phyloP scores from a whole-genome alignment of 2,797 vertebrate genomes.

The Melanotaenia pygmaea region DNA sequence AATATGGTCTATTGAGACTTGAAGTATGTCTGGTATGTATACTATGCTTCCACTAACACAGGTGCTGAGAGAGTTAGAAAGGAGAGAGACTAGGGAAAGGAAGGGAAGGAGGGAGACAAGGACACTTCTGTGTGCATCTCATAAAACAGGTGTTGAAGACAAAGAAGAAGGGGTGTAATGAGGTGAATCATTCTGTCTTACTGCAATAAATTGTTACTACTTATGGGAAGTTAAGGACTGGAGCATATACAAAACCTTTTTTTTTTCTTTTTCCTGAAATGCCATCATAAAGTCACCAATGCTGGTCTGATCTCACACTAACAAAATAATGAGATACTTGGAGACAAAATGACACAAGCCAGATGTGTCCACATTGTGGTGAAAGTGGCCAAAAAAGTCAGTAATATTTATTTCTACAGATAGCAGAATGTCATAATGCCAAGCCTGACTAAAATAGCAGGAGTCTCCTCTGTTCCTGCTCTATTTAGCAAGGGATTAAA shows the following conservation, averaged over 20 bases:
- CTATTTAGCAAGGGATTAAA: slow-evolving; percentile 42
- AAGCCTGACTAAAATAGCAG: slow-evolving; percentile 50
- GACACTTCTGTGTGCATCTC: slow-evolving; percentile 32
- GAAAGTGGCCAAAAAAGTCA: slow-evolving; percentile 26
- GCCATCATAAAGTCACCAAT: not conserved
- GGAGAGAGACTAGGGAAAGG: slow-evolving; percentile 29
- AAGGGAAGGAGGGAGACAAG: slow-evolving; percentile 35
- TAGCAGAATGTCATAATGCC: slow-evolving; percentile 17
- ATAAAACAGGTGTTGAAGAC: slow-evolving; percentile 53
- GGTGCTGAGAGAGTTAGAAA: slow-evolving; percentile 69
- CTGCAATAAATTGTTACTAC: slow-evolving; percentile 20
- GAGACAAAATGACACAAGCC: slow-evolving; percentile 25
- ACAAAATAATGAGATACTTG: not conserved
- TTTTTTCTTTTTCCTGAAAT: not conserved
- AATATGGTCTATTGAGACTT: slow-evolving; percentile 81
- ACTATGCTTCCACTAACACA: slow-evolving; percentile 84
- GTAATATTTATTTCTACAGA: slow-evolving; percentile 37
- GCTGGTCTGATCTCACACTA: not conserved
- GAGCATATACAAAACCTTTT: not conserved
- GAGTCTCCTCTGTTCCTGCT: slow-evolving; percentile 29
- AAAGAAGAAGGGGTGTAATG: slow-evolving; percentile 15
- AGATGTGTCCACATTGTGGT: slow-evolving; percentile 31
- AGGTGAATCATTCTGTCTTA: not conserved
- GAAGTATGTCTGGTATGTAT: slow-evolving; percentile 83
- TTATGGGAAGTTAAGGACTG: not conserved